Evolutionary conservation across 2,888 invertebrate species (phyloP).

Genomic region (Macrosiphum euphorbiae): DNA sequence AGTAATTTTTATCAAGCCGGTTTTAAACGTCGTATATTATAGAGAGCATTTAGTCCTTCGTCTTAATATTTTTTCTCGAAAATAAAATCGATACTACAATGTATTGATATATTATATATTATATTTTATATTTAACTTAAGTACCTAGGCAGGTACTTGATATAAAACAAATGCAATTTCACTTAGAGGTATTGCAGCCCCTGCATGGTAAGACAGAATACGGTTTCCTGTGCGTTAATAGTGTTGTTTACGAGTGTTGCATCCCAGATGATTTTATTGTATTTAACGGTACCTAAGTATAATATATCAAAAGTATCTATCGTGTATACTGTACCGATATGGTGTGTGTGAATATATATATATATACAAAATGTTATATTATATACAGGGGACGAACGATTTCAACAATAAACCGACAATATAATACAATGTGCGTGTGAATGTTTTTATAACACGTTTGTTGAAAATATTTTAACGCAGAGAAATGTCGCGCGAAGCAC

Average conservation of each 20-base stretch:
- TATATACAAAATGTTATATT: not conserved
- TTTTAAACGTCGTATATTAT: not conserved
- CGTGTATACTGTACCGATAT: not conserved
- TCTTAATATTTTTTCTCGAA: not conserved
- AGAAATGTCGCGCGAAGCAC: not conserved
- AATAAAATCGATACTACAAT: not conserved
- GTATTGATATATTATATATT: not conserved
- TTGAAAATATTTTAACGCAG: not conserved
- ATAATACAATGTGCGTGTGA: constrained; percentile 5
- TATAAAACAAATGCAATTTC: not conserved
- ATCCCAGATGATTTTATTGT: not conserved
- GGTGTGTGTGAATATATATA: not conserved
- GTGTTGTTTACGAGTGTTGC: not conserved
- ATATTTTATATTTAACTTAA: not conserved
- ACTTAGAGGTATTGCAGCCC: not conserved
- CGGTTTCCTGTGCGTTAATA: not conserved
- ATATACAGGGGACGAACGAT: not conserved
- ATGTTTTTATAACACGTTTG: not conserved
- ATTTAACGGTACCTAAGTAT: not conserved
- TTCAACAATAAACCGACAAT: not conserved
- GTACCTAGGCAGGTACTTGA: not conserved
- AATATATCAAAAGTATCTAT: not conserved
- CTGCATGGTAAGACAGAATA: not conserved
- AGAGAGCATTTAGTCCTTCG: not conserved
- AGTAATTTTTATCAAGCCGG: not conserved